These are phyloP conservation scores for Apostichopus japonicus DNA, from an alignment of 35 echinoderm and acorn worm species.

Conservation along the genomic window DNA sequence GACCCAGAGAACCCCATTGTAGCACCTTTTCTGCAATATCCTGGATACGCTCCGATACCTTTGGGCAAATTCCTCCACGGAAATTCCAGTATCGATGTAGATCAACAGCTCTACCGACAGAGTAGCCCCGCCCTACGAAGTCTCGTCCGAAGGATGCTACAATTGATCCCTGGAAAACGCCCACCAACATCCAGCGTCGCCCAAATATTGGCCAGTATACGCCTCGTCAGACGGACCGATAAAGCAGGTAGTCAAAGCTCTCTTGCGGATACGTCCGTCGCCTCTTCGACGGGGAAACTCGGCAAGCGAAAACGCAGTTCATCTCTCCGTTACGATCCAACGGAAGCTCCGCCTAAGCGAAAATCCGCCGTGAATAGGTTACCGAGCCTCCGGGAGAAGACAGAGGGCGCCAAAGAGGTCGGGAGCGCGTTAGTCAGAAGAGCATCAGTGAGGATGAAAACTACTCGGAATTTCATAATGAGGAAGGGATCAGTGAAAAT, in stretches of 20 bases:
- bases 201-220: conserved; percentile 71
- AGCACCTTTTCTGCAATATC: conserved; percentile 75
- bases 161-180: conserved; percentile 62
- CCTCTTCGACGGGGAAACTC: conserved; percentile 15
- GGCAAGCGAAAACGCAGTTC: conserved; percentile 60
- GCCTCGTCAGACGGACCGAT: conserved; percentile 18
- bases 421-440: conserved; percentile 28
- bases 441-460: conserved; percentile 36
- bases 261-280: conserved; percentile 7
- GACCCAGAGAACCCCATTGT: background rate
- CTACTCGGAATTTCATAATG: conserved; percentile 30
- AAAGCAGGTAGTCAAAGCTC: conserved; percentile 28
- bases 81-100: conserved; percentile 88
- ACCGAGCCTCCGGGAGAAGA: conserved; percentile 5
- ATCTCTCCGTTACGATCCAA: conserved; percentile 59
- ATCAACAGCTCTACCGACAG: conserved; percentile 79
- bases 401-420: conserved; percentile 8
- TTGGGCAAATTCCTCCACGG: conserved; percentile 87
- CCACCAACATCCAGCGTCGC: conserved; percentile 77
- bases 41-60: conserved; percentile 88
- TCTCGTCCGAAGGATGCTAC: conserved; percentile 76
- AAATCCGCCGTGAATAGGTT: conserved; percentile 9
- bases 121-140: conserved; percentile 74
- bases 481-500: conserved; percentile 28
- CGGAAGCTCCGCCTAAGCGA: conserved; percentile 15